Conservation (phyloP, 2,888 invertebrate species). For the Adineta ricciae region DNA sequence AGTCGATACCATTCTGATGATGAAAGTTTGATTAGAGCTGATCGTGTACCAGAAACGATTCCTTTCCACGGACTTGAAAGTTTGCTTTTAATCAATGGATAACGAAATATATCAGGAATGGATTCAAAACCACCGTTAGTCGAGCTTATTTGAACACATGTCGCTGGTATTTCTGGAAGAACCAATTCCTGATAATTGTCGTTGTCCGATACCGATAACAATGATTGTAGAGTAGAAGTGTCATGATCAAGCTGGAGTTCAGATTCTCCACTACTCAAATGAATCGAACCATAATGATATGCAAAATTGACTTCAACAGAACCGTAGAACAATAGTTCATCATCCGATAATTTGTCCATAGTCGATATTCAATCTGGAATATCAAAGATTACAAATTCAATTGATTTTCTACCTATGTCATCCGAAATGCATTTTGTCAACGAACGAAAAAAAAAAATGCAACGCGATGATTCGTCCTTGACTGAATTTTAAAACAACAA, state of each 20-base stretch:
- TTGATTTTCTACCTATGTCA: too few relatives aligned
- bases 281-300: background rate
- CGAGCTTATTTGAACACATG: background rate
- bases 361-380: too few relatives aligned
- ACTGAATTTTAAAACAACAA: too few relatives aligned
- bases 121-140: background rate
- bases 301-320: background rate
- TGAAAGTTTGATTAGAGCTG: background rate
- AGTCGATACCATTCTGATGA: constrained; percentile 16
- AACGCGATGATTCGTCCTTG: too few relatives aligned
- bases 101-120: background rate
- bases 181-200: background rate
- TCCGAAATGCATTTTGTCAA: too few relatives aligned
- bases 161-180: background rate
- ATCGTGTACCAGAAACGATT: background rate
- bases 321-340: background rate
- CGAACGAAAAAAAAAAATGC: too few relatives aligned
- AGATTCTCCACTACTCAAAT: background rate
- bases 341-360: background rate
- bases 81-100: background rate
- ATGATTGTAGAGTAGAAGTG: background rate
- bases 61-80: background rate
- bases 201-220: background rate
- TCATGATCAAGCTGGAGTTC: background rate
- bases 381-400: too few relatives aligned